A percentile compares a stretch with the other conserved stretches of the same genome.
Evolutionary conservation across 2,888 invertebrate genomes (phyloP).

Genomic region (Meganola albula): DNA sequence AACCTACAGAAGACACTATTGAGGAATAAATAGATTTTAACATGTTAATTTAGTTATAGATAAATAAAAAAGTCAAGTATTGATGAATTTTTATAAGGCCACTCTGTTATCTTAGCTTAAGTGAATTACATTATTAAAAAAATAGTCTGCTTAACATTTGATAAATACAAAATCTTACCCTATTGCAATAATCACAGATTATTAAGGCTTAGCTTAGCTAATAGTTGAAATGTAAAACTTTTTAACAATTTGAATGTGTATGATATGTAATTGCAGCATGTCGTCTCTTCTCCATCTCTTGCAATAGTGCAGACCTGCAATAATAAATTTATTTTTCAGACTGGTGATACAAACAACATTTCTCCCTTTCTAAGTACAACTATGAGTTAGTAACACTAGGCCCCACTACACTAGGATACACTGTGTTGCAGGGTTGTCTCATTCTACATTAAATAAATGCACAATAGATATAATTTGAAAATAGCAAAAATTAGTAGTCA

Average conservation of each 20-base stretch:
- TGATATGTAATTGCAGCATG: constrained; percentile 61
- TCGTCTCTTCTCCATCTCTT: constrained; percentile 84
- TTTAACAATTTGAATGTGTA: constrained; percentile 62
- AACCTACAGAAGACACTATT: neutral
- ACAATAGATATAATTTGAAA: neutral
- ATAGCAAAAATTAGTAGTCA: no score
- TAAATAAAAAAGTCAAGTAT: constrained; percentile 21
- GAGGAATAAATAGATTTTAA: no score
- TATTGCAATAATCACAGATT: constrained; percentile 61
- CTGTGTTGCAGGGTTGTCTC: no score
- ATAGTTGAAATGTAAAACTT: constrained; percentile 35
- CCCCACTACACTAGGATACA: no score
- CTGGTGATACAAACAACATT: no score
- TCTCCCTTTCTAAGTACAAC: no score
- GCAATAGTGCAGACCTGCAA: constrained; percentile 85
- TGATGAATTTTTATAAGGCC: no score
- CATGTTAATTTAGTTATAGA: neutral
- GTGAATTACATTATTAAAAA: no score
- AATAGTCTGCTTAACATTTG: constrained; percentile 10
- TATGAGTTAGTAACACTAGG: no score
- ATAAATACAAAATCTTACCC: constrained; percentile 10
- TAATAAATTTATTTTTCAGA: no score
- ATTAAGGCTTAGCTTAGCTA: constrained; percentile 59
- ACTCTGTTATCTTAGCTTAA: no score
- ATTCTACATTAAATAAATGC: neutral